Base-by-base conservation (phyloP, 1,140 invertebrate genomes). In the Ephestia elutella region DNA sequence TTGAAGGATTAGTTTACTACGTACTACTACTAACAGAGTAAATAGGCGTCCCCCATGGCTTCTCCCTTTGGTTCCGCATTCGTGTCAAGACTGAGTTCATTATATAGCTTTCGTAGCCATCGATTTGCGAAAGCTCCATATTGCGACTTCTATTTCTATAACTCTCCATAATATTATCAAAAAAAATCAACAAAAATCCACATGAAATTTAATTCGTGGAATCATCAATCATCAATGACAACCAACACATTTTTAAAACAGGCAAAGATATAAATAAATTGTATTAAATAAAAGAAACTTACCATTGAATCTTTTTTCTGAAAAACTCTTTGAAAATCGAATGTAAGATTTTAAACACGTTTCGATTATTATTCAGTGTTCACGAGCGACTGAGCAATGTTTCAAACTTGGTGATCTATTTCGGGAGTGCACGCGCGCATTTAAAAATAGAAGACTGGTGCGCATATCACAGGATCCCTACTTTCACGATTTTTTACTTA, bases 361-460 rank as follows among this genome's bases (percentile, higher is more conserved):
- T 21, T 11, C n/a, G 49, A 50, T 30, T 35, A 51, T 30, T 19
- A 53, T 53, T 53, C 50, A 25, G 9, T 49, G 49, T 44, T 32
- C 25, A 48, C 30, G 49, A 57, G 18, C 50, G 56, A 50, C 35
- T 55, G 50, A 54, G 28, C 49, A 25, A 35, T 58, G 56, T 49
- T 48, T 32, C 19, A 56, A 56, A 56, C 48, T 61, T 38, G 18
- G 48, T 21, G 17, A 35, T 78, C 82, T 86, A 86, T 82, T 84
- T 86, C 74, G 70, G 80, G 76, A 78, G 67, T 69, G 70, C 73
- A 73, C 66, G 77, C 73, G 78, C 68, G 69, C 48, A 57, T 70
- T 56, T 70, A 80, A 71, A 82, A 82, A 84, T 86, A 84, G 81
- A 78, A 63, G 57, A 66, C 64, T 62, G 10, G 44, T 28, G 56